Percentiles rank a stretch among this genome's conserved stretches.
Evolutionary conservation across 2,113 vertebrate genomes (phyloP).

Genomic region (Oreocharis arfaki): DNA sequence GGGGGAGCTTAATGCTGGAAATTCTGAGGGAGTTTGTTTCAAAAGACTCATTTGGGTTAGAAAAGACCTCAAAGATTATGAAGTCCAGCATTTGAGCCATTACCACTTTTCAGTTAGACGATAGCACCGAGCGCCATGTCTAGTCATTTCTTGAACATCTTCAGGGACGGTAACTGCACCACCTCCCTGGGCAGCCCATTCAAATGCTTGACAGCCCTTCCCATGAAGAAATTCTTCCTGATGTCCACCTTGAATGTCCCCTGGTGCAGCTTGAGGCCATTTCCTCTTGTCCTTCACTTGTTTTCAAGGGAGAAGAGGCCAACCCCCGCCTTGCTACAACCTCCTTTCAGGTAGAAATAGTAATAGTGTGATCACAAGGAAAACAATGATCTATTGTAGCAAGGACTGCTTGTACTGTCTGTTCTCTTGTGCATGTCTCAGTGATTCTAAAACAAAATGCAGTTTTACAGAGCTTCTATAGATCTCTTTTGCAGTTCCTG

Average conservation of each 20-base stretch:
- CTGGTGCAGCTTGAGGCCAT: background rate
- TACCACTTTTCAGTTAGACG: background rate
- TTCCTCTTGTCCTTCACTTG: background rate
- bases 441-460: background rate
- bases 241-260: background rate
- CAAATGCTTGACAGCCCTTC: background rate
- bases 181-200: background rate
- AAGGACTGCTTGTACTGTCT: background rate
- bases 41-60: background rate
- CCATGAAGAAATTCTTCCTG: background rate
- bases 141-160: background rate
- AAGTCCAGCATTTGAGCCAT: background rate
- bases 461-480: background rate
- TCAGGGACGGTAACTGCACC: background rate
- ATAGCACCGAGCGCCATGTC: background rate
- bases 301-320: background rate
- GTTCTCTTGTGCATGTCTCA: background rate
- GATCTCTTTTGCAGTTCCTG: background rate
- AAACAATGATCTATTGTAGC: accelerated
- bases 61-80: background rate
- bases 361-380: background rate
- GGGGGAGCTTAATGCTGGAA: background rate
- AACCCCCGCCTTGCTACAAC: background rate
- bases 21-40: background rate
- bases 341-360: background rate